These are phyloP conservation scores for Zosterops borbonicus DNA, from an alignment of 2,113 vertebrate genomes.

Conservation along the genomic window DNA sequence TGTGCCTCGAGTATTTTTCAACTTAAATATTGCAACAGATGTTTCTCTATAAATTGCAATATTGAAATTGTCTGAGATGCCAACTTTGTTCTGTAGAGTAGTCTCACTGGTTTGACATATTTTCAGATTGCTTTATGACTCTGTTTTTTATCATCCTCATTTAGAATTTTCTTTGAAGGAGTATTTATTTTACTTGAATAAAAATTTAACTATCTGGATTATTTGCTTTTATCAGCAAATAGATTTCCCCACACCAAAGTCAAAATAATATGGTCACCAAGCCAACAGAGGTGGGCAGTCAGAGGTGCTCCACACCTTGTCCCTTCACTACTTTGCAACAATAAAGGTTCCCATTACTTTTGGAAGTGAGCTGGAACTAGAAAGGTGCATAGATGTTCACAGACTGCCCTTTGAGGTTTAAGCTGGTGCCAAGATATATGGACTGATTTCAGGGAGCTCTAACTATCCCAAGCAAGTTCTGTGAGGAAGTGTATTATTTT, in stretches of 20 bases:
- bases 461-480: not conserved
- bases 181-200: not conserved
- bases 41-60: not conserved
- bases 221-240: not conserved
- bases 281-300: rapidly evolving
- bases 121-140: not conserved
- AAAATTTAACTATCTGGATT: not conserved
- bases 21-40: not conserved
- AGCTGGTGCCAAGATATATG: not conserved
- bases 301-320: rapidly evolving
- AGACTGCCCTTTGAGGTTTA: not conserved
- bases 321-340: not conserved
- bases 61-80: not conserved
- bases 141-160: not conserved
- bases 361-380: not conserved
- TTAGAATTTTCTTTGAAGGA: not conserved
- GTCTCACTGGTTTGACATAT: not conserved
- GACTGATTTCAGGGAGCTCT: not conserved
- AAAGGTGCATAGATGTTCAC: not conserved
- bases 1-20: not conserved
- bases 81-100: not conserved
- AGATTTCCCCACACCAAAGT: not conserved
- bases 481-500: not conserved
- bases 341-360: not conserved
- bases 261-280: not conserved